Base-by-base conservation (phyloP, 2,888 invertebrate genomes). In the Hydraecia micacea region DNA sequence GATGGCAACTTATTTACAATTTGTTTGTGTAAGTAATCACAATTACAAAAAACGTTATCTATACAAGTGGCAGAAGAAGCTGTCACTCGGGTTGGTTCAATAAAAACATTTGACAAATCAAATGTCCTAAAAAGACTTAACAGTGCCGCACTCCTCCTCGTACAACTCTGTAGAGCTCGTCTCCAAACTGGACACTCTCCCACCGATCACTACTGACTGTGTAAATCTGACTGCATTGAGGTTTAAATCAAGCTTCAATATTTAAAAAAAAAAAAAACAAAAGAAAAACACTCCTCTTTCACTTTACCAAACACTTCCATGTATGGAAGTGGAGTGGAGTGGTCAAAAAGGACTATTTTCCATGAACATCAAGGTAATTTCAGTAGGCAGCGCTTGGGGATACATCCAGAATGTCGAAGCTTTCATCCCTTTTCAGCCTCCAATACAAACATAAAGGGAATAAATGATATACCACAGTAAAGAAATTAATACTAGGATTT, bases 391-490 rank as follows among this genome's bases (percentile, higher is more conserved):
- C 87, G 69, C 77, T 65, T 49, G 79, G 78, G 84, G 46, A 87
- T 81, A 60, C 52, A 65, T 62, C 49, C 65, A 36, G 36, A 25
- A 75, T 63, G 42, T 55, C 60, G 52, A 74, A 60, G 77, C 80
- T 83, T 83, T 83, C 71, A 81, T 67, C 73, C 71, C 76, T 84
- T 78, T 75, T 46, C 79, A 75, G 67, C 63, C 80, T 71, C 78
- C 65, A 71, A 73, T 81, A 81, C 60, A 81, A 78, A 55, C 70
- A 76, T 82, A 86, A 63, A 85, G 60, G 42, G 87, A 88, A 87
- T 86, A 89, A 76, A 88, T 85, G 58, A 89, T 83, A 85, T 60
- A 78, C 84, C 86, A 67, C 86, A 78, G 78, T 72, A 73, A 71
- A 49, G 68, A 79, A 78, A 88, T 87, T 87, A 87, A 73, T 79